A percentile compares a stretch with the other conserved stretches of the same genome.
Conservation (phyloP, 2,888 invertebrate genomes). For the Biston betularia region DNA sequence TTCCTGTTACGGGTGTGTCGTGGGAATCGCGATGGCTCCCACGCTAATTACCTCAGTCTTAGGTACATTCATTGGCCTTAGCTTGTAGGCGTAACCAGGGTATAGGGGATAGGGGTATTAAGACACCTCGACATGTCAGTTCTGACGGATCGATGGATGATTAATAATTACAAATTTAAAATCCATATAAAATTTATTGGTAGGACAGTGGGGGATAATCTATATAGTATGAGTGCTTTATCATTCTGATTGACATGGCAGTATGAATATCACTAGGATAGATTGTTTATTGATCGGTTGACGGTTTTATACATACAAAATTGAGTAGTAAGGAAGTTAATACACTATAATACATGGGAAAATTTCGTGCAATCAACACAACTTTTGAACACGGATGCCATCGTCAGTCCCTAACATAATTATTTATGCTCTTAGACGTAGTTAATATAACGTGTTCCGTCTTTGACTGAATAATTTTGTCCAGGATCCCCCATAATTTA, state of each 20-base stretch:
- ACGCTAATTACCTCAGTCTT: conserved; percentile 75
- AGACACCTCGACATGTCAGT: neutral
- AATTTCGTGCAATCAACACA: no score
- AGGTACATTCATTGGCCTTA: conserved; percentile 62
- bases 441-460: no score
- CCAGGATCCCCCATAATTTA: conserved; percentile 24
- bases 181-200: neutral
- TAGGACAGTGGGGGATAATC: neutral
- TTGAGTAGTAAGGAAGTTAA: no score
- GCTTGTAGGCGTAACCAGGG: conserved; percentile 27
- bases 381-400: no score
- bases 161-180: neutral
- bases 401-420: no score
- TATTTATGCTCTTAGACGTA: no score
- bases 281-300: neutral
- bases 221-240: neutral
- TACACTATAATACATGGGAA: no score
- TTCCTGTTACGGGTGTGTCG: conserved; percentile 69
- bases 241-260: neutral
- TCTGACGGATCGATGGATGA: neutral
- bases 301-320: neutral
- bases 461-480: neutral
- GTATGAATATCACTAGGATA: neutral
- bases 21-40: conserved; percentile 75
- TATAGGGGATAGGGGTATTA: neutral